Evolutionary conservation across 1,140 invertebrate species (phyloP), one percentile per base, ranked within the genome.

Genomic region (Helicoverpa zea): DNA sequence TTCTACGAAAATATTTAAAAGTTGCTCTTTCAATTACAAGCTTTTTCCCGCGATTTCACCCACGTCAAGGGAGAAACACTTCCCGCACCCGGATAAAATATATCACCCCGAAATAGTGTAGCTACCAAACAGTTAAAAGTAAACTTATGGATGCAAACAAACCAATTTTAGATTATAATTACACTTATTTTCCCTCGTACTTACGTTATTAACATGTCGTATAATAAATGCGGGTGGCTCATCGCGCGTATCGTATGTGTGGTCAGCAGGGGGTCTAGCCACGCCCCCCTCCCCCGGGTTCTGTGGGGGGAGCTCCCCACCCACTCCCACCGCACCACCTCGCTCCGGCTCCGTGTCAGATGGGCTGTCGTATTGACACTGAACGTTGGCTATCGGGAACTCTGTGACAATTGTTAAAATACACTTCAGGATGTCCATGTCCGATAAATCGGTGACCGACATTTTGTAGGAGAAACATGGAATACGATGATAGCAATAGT

Each of bases 361-460:
- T 91, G 91, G 81, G 35, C 92, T 91, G 87, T 95, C 94, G 84
- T 96, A 96, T 86, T 96, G 96, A 79, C 96, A 96, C 70, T 96
- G 96, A 51, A 96, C 96, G 88, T 96, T 96, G n/a, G 96, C 96
- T 81, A 96, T 96, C 23, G 96, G 95, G 86, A 95, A 96, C 59
- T 96, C 95, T 89, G 95, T 51, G 78, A 76, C 43, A 10, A 85
- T 2, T 13, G 7, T 23, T 59, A 16, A 47, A 47, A 5, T 4
- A 29, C 16, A 68, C 47, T 68, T 61, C 3, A 10, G n/a, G n/a
- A n/a, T n/a, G n/a, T n/a, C n/a, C n/a, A 13, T 12, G 18, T 30
- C 23, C 30, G 4, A 23, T 23, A 23, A 23, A 23, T 23, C 23
- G 23, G 23, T 23, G 23, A 23, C 23, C 23, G 23, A 23, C 2